Evolutionary conservation across 1,140 invertebrate genomes (phyloP).

Genomic region (Nylanderia fulva): DNA sequence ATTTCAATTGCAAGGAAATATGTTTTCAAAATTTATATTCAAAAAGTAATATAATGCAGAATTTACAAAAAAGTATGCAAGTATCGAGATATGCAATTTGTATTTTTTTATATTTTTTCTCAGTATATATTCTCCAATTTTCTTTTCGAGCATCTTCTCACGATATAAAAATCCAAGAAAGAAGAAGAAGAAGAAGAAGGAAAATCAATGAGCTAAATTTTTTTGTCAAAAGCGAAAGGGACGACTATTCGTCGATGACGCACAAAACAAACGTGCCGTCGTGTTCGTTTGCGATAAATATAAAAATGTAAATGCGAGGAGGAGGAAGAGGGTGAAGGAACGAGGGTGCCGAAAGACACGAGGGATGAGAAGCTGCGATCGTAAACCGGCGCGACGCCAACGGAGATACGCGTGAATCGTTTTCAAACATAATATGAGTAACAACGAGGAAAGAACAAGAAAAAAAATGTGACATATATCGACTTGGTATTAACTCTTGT

Average conservation of each 20-base stretch:
- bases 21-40: not conserved
- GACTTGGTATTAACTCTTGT: not conserved
- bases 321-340: constrained; percentile 26
- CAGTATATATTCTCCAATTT: too few relatives aligned
- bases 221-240: constrained; percentile 52
- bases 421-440: constrained; percentile 52
- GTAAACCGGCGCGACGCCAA: constrained; percentile 73
- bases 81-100: too few relatives aligned
- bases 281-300: constrained; percentile 79
- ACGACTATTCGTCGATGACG: constrained; percentile 56
- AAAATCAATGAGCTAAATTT: constrained; percentile 50
- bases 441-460: not conserved
- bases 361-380: constrained; percentile 60
- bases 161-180: not conserved
- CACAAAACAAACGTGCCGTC: constrained; percentile 44
- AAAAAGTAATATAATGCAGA: not conserved
- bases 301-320: constrained; percentile 80
- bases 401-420: constrained; percentile 65
- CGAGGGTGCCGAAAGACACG: constrained; percentile 8
- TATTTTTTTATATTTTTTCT: not conserved
- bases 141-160: not conserved
- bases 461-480: constrained; percentile 18
- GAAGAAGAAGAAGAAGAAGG: not conserved
- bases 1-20: not conserved
- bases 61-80: not conserved